These are phyloP conservation scores for Cheumatopsyche charites DNA, from an alignment of 1,140 invertebrate genomes.

Conservation along the genomic window DNA sequence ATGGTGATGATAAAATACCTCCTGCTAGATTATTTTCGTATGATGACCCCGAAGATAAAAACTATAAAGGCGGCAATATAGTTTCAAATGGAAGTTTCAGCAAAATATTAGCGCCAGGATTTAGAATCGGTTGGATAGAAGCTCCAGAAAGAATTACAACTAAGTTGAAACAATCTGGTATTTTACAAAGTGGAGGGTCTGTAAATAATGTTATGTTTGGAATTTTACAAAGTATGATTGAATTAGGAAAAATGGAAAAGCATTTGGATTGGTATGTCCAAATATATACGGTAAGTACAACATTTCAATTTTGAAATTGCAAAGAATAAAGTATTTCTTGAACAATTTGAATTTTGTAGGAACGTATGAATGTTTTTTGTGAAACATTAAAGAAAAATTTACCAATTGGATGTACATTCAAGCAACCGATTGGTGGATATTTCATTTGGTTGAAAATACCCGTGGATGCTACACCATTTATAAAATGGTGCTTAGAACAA, in stretches of 20 bases:
- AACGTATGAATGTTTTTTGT: constrained; percentile 58
- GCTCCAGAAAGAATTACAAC: constrained; percentile 58
- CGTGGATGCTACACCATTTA: constrained; percentile 49
- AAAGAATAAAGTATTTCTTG: constrained; percentile 49
- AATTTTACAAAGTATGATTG: constrained; percentile 62
- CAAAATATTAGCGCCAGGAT: constrained; percentile 69
- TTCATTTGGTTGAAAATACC: constrained; percentile 66
- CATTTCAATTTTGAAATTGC: no score
- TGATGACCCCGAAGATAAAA: constrained; percentile 57
- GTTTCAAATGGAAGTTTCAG: constrained; percentile 73
- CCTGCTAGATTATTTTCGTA: constrained; percentile 64
- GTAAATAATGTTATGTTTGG: constrained; percentile 68
- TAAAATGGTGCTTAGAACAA: constrained; percentile 29
- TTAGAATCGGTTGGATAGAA: constrained; percentile 73
- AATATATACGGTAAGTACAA: constrained; percentile 53
- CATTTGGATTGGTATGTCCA: constrained; percentile 58
- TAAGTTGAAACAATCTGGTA: constrained; percentile 57
- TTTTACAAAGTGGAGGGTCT: constrained; percentile 65
- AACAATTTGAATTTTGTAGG: constrained; percentile 29
- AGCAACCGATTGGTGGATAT: constrained; percentile 62
- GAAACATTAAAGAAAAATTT: constrained; percentile 55
- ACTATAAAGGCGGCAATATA: constrained; percentile 62
- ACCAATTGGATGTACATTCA: constrained; percentile 57
- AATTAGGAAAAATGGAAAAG: constrained; percentile 60
- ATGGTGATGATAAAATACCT: constrained; percentile 54